These are phyloP conservation scores for Hyperoplus immaculatus DNA, from an alignment of 2,797 vertebrate species.

Conservation along the genomic window DNA sequence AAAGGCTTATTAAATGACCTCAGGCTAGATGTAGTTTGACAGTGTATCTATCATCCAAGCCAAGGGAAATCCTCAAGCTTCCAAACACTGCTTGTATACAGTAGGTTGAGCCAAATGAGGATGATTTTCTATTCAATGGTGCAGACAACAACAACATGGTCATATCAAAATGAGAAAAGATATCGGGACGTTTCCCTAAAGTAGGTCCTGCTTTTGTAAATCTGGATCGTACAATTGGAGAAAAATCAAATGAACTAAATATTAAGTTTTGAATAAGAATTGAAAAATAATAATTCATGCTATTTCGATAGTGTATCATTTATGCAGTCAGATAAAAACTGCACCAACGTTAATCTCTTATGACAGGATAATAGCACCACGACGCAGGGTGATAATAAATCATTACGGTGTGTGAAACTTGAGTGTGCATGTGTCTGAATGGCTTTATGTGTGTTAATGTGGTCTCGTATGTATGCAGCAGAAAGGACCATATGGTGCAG, in stretches of 20 bases:
- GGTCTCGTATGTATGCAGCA: constrained; percentile 53
- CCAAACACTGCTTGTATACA: constrained; percentile 7
- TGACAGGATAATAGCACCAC: constrained; percentile 12
- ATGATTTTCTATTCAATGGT: neutral
- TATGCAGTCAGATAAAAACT: constrained; percentile 24
- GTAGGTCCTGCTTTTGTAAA: constrained; percentile 12
- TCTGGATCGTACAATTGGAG: neutral
- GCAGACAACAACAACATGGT: neutral
- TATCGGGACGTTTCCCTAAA: neutral
- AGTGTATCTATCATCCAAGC: neutral
- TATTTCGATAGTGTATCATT: neutral
- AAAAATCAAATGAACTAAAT: neutral
- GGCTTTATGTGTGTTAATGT: constrained; percentile 34
- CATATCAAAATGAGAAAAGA: neutral
- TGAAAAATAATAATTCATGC: neutral
- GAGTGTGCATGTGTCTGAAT: constrained; percentile 9
- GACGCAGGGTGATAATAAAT: constrained; percentile 56
- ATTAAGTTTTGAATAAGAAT: neutral
- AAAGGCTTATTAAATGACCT: constrained; percentile 14
- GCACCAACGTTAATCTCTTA: constrained; percentile 22
- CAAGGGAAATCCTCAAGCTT: constrained; percentile 9
- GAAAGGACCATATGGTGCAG: constrained; percentile 77
- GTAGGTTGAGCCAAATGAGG: neutral
- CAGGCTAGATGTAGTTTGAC: constrained; percentile 8
- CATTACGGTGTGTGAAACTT: constrained; percentile 48